Conservation (phyloP, 2,113 vertebrate genomes). For the Pseudorhombus dupliciocellatus region DNA sequence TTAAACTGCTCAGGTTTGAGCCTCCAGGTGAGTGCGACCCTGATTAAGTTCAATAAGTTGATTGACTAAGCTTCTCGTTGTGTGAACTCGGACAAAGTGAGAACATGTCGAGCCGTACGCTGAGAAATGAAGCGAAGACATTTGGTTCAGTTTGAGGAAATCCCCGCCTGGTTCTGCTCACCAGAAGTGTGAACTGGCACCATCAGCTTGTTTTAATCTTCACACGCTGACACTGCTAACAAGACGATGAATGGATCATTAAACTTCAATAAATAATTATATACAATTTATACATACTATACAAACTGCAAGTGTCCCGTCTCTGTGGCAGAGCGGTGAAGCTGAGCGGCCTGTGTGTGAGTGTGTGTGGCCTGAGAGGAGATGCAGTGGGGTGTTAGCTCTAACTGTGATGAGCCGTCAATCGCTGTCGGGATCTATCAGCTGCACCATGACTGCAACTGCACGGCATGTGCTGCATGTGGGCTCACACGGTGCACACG, state of each 20-base stretch:
- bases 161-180: slow-evolving; percentile 25
- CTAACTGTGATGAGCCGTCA: neutral
- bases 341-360: neutral
- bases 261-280: too few species aligned
- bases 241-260: neutral
- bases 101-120: neutral
- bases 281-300: neutral
- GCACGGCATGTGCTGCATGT: too few species aligned
- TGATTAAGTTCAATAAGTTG: too few species aligned
- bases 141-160: slow-evolving; percentile 19
- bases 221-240: neutral
- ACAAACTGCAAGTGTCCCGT: neutral
- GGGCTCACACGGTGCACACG: too few species aligned
- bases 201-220: neutral
- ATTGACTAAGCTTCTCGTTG: neutral
- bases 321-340: neutral
- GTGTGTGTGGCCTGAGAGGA: neutral
- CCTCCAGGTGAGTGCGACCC: too few species aligned
- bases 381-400: neutral
- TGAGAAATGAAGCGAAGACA: slow-evolving; percentile 29
- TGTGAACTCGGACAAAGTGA: neutral
- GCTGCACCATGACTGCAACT: too few species aligned
- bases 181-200: slow-evolving; percentile 4
- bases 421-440: too few species aligned
- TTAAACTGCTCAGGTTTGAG: too few species aligned